These are phyloP conservation scores for Lordiphosa clarofinis DNA, from an alignment of 1,140 invertebrate genomes.

Conservation along the genomic window DNA sequence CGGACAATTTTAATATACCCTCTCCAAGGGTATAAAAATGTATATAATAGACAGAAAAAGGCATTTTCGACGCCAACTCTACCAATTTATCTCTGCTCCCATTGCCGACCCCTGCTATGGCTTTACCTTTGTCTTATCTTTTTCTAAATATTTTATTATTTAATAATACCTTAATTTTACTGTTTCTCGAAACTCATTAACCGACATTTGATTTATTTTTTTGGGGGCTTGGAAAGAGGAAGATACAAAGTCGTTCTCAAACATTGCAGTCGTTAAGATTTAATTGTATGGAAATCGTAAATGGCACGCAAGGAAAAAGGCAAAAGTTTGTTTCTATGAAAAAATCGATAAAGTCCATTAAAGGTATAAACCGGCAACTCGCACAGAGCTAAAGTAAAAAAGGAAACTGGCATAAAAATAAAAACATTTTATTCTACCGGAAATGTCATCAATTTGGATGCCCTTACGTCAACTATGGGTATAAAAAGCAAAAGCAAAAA, in stretches of 20 bases:
- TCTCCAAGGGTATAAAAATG: too few relatives aligned
- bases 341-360: slow-evolving; percentile 68
- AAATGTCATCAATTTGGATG: slow-evolving; percentile 30
- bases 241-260: background rate
- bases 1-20: too few relatives aligned
- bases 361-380: slow-evolving; percentile 6
- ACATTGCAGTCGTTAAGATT: slow-evolving; percentile 63
- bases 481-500: slow-evolving; percentile 19
- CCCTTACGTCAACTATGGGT: slow-evolving; percentile 10
- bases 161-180: background rate
- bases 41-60: too few relatives aligned
- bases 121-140: too few relatives aligned
- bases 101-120: too few relatives aligned
- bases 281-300: slow-evolving; percentile 77
- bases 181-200: slow-evolving; percentile 18
- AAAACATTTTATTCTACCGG: slow-evolving; percentile 24
- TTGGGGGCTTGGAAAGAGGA: too few relatives aligned
- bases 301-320: slow-evolving; percentile 59
- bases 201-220: background rate
- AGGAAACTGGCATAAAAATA: slow-evolving; percentile 37
- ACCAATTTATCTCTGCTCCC: too few relatives aligned
- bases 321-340: slow-evolving; percentile 51
- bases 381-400: too few relatives aligned
- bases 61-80: too few relatives aligned
- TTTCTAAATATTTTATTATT: too few relatives aligned